Evolutionary conservation across 2,113 vertebrate species (phyloP).

Genomic region (Seriola quinqueradiata): DNA sequence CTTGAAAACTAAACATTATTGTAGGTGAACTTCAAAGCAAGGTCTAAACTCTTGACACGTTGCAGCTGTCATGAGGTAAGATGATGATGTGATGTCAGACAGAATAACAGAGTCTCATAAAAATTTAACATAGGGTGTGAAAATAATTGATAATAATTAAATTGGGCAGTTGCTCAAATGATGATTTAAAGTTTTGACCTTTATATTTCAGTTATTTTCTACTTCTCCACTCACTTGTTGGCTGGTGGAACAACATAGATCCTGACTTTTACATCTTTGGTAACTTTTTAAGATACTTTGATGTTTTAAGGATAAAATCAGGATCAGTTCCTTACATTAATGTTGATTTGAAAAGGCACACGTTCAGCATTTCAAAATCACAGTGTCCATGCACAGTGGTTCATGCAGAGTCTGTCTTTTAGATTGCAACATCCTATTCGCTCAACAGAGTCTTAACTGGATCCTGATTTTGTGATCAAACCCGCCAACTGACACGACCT

Average conservation of each 20-base stretch:
- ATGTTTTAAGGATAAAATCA: slow-evolving; percentile 23
- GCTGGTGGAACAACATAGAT: background rate
- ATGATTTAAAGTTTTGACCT: background rate
- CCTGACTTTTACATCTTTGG: no score
- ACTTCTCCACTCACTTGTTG: background rate
- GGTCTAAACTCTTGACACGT: slow-evolving; percentile 3
- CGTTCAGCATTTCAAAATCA: slow-evolving; percentile 10
- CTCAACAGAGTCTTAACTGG: slow-evolving; percentile 12
- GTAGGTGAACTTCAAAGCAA: slow-evolving; percentile 61
- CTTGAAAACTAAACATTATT: slow-evolving; percentile 39
- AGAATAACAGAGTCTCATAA: slow-evolving; percentile 26
- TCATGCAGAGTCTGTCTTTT: background rate
- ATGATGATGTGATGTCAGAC: slow-evolving; percentile 11
- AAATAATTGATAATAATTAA: background rate
- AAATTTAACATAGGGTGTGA: background rate
- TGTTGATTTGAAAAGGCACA: slow-evolving; percentile 12
- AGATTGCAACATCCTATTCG: slow-evolving; percentile 37
- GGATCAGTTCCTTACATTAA: slow-evolving; percentile 6
- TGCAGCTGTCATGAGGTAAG: slow-evolving; percentile 48
- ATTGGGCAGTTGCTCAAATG: background rate
- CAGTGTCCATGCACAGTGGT: background rate
- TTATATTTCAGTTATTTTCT: background rate
- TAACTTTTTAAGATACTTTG: slow-evolving; percentile 20
- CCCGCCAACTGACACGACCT: slow-evolving; percentile 21
- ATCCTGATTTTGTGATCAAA: slow-evolving; percentile 40